Conservation (phyloP, 2,113 vertebrate genomes). For the Crotalus tigris region DNA sequence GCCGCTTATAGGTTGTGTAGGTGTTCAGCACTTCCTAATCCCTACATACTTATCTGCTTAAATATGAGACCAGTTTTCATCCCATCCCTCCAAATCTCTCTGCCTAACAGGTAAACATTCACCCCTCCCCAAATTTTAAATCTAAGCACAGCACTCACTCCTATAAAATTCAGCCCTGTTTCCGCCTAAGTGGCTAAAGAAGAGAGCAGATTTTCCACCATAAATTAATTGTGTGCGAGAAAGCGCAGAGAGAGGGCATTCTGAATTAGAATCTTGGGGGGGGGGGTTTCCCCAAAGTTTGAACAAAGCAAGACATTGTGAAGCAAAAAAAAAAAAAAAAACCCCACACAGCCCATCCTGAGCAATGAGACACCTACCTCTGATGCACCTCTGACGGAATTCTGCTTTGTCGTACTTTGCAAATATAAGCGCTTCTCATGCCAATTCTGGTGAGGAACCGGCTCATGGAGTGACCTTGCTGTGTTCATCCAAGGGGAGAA, state of each 20-base stretch:
- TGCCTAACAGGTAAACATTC: neutral
- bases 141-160: neutral
- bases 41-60: neutral
- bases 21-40: neutral
- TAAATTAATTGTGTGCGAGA: neutral
- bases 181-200: neutral
- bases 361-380: slow-evolving; percentile 6
- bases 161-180: too few species aligned
- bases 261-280: neutral
- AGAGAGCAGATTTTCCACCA: neutral
- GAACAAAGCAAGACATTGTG: neutral
- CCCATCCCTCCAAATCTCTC: neutral
- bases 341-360: neutral
- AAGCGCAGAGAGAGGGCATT: neutral
- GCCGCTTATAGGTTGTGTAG: neutral
- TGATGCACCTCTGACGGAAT: neutral
- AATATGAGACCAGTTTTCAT: neutral
- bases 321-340: neutral
- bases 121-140: neutral
- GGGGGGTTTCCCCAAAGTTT: neutral
- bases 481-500: accelerated
- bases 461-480: neutral
- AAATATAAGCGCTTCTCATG: neutral
- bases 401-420: neutral
- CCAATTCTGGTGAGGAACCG: neutral